Evolutionary conservation across 2,113 vertebrate genomes (phyloP).

Genomic region (Hemichromis elongatus): DNA sequence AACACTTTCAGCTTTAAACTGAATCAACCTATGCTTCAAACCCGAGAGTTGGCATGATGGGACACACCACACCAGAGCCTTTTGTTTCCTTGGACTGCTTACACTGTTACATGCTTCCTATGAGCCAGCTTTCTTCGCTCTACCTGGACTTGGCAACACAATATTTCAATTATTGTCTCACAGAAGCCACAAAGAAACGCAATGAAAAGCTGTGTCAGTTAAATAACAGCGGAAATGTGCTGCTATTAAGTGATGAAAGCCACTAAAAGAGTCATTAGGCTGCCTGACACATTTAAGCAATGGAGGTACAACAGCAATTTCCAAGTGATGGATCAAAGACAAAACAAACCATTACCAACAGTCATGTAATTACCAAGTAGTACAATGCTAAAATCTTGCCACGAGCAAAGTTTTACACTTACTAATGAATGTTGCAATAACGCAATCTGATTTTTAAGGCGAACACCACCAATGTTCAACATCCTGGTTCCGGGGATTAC

Average conservation of each 20-base stretch:
- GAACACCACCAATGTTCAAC: not conserved
- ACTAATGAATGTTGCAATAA: not conserved
- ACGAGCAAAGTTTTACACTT: not conserved
- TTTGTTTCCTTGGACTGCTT: not conserved
- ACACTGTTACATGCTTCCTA: not conserved
- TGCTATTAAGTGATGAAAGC: not conserved
- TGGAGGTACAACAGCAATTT: not conserved
- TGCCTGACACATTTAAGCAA: not conserved
- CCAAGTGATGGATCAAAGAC: constrained; percentile 13
- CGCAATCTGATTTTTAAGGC: not conserved
- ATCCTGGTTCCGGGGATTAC: not conserved
- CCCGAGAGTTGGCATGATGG: not conserved
- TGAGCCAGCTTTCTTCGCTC: not conserved
- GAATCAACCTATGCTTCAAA: not conserved
- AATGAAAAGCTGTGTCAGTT: not conserved
- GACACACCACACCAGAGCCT: not conserved
- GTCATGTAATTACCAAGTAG: not conserved
- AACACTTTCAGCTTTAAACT: not conserved
- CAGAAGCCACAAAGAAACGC: not conserved
- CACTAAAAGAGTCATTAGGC: not conserved
- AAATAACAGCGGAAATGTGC: not conserved
- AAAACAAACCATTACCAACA: constrained; percentile 16
- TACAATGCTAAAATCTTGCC: not conserved
- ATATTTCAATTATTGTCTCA: not conserved
- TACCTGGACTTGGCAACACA: not conserved